Evolutionary conservation across 2,113 vertebrate genomes (phyloP).

Genomic region (Bubo blakistoni): DNA sequence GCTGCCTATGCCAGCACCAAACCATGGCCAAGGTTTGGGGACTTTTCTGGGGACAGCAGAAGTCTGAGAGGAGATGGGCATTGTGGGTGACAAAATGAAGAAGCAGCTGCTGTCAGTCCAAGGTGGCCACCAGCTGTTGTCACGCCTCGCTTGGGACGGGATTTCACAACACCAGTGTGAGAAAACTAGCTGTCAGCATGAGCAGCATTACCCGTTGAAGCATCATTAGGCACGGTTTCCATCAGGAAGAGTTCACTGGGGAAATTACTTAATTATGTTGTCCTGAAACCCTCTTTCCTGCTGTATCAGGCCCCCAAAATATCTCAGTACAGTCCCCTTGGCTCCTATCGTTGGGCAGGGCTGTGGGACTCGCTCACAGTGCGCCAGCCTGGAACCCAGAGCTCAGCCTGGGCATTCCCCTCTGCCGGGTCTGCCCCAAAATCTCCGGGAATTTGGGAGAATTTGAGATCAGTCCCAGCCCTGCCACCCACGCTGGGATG

Average conservation of each 20-base stretch:
- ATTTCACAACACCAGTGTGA: rapidly evolving
- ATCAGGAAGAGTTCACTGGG: neutral
- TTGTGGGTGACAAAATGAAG: neutral
- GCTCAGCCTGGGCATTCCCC: neutral
- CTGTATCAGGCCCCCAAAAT: neutral
- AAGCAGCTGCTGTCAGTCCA: neutral
- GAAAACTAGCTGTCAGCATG: neutral
- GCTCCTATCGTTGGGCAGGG: neutral
- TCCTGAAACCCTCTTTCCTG: neutral
- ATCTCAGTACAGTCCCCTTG: neutral
- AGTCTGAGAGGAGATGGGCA: neutral
- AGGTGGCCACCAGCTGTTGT: neutral
- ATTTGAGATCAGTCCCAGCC: neutral
- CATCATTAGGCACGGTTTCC: neutral
- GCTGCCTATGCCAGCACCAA: neutral
- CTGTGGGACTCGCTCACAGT: neutral
- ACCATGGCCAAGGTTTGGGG: neutral
- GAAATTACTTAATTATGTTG: neutral
- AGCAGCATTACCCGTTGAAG: rapidly evolving
- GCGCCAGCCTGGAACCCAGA: neutral
- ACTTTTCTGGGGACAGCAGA: neutral
- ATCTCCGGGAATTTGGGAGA: neutral
- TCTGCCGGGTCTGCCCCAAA: rapidly evolving
- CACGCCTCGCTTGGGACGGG: rapidly evolving
- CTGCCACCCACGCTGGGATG: rapidly evolving